Base-by-base conservation (phyloP, 2,888 invertebrate genomes). In the Ormyrus labotus region DNA sequence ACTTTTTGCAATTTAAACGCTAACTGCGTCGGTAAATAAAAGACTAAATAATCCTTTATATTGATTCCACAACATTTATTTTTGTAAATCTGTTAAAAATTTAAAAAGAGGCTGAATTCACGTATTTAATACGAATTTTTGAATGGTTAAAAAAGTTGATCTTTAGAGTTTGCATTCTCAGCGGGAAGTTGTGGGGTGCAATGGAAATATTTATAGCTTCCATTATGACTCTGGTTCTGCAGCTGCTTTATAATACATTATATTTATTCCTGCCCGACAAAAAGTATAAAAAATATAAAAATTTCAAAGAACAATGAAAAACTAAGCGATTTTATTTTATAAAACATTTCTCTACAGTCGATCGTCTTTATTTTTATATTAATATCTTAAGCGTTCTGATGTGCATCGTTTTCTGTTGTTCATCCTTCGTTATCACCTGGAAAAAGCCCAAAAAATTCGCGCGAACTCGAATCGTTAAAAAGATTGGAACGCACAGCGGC, bases 171-270 rank as follows among this genome's bases (percentile, higher is more conserved):
- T 34, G 19, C 6, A 58, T 34, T 34, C 34, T 60, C 63, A 34
- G 13, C 53, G 63, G 45, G 34, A 47, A 63, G 63, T 63, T 63
- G 45, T 61, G 6, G 61, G 34, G 9, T 61, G 61, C 5, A 34
- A 61, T 63, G 19, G 34, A 61, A 47, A 45, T 63, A 63, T 63
- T 63, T 63, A 63, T 63, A 63, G 11, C 68, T 50, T 51, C 68
- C 50, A 68, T 34, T 34, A 34, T 34, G 51, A 45, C 53, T 68
- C 51, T 68, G 11, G 11, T 45, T 68, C 47, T 13, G 5, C 55
- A 13, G 13, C 10, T 55, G 68, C 68, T 68, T 68, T 68, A 0
- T 34, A 34, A 8, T 34, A n/a, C 47, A 63, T 63, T 63, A 47
- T n/a, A 11, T 13, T 47, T 47, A 63, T 34, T 63, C 63, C 63